Percentiles rank a stretch among this genome's conserved stretches.
Conservation (phyloP, 2,888 invertebrate species). For the Heterodera filipjevi region DNA sequence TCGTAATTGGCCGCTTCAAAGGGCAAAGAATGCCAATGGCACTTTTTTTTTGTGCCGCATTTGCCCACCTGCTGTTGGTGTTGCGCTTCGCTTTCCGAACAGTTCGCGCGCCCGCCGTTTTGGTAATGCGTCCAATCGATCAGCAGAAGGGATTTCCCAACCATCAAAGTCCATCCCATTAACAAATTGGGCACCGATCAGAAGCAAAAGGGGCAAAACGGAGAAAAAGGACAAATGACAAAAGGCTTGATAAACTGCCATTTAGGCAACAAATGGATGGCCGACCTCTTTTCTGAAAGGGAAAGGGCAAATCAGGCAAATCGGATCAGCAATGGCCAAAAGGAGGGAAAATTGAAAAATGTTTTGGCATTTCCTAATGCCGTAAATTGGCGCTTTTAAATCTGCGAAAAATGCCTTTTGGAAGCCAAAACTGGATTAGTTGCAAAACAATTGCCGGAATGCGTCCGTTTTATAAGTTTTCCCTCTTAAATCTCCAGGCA, state of each 20-base stretch:
- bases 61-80: not conserved
- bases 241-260: not conserved
- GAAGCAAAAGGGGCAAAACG: slow-evolving; percentile 7
- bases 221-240: not conserved
- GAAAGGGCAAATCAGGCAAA: not conserved
- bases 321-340: not conserved
- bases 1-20: slow-evolving; percentile 3
- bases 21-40: not conserved
- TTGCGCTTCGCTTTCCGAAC: slow-evolving; percentile 23
- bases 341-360: not conserved
- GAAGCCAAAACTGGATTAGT: not conserved
- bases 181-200: slow-evolving; percentile 9
- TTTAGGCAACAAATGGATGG: not conserved
- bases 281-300: not conserved
- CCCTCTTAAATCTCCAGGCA: not conserved
- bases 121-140: slow-evolving; percentile 17
- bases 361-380: not conserved
- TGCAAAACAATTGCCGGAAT: not conserved
- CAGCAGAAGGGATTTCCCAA: not conserved
- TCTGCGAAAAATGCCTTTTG: not conserved
- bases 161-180: not conserved
- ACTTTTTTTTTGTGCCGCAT: not conserved
- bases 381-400: not conserved
- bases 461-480: not conserved
- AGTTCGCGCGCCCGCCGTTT: slow-evolving; percentile 23